Evolutionary conservation across 2,888 invertebrate genomes (phyloP).

Genomic region (Ommatoiulus sabulosus): DNA sequence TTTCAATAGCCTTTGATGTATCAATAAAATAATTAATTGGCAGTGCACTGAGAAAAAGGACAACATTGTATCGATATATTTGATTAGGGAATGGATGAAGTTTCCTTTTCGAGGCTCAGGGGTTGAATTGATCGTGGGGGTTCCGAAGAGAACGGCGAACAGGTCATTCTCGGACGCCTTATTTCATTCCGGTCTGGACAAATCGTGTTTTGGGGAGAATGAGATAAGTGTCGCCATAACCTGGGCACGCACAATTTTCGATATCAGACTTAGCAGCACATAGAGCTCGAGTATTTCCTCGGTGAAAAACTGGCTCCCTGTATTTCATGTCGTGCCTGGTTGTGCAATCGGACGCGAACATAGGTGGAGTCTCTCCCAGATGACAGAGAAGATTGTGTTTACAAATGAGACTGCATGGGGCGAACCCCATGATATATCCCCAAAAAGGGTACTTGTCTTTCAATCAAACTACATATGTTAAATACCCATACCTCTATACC

Average conservation of each 20-base stretch:
- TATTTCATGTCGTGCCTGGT: conserved; percentile 3
- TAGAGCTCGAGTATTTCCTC: neutral
- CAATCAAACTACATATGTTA: conserved; percentile 19
- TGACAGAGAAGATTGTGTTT: conserved; percentile 57
- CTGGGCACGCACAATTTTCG: neutral
- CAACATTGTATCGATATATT: neutral
- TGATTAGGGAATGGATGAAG: neutral
- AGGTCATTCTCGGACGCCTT: neutral
- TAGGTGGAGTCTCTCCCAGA: conserved; percentile 56
- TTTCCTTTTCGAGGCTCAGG: neutral
- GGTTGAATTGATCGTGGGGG: neutral
- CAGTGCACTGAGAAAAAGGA: neutral
- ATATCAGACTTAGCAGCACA: neutral
- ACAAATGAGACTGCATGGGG: conserved; percentile 57
- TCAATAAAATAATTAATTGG: conserved; percentile 19
- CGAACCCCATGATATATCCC: conserved; percentile 51
- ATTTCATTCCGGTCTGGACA: conserved; percentile 3
- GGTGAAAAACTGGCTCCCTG: neutral
- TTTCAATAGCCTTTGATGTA: neutral
- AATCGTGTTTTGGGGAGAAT: neutral
- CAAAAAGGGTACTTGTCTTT: conserved; percentile 47
- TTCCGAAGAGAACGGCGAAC: neutral
- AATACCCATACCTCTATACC: conserved; percentile 14
- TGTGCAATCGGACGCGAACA: conserved; percentile 19
- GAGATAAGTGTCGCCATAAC: conserved; percentile 5